These are phyloP conservation scores for Acronicta leporina DNA, from an alignment of 2,888 invertebrate species.

Conservation along the genomic window DNA sequence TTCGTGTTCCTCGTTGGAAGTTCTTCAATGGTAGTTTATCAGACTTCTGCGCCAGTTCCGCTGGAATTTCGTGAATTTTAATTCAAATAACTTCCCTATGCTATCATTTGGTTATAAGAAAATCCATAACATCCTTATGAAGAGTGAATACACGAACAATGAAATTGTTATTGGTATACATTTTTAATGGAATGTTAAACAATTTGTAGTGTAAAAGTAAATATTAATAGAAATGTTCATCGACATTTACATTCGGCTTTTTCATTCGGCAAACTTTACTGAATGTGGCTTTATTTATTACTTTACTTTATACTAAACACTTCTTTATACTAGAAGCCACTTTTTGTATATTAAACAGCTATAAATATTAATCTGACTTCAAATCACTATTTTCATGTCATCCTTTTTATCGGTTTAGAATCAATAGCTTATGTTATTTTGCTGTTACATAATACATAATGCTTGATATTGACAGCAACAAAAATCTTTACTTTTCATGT, in stretches of 20 bases:
- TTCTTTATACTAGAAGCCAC: too few relatives aligned
- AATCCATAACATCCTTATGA: conserved; percentile 17
- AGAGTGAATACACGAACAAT: conserved; percentile 3
- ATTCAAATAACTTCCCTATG: conserved; percentile 35
- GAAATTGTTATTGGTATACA: neutral
- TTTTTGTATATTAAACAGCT: neutral
- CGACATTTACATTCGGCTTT: too few relatives aligned
- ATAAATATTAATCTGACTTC: neutral
- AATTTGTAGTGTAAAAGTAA: conserved; percentile 13
- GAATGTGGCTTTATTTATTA: conserved; percentile 1
- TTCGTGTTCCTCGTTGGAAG: conserved; percentile 37
- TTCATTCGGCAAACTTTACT: too few relatives aligned
- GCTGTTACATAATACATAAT: too few relatives aligned
- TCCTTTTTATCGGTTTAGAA: neutral
- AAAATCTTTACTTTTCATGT: neutral
- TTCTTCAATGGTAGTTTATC: conserved; percentile 46
- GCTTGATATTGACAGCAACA: too few relatives aligned
- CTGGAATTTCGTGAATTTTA: conserved; percentile 45
- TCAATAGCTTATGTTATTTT: too few relatives aligned
- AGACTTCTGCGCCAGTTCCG: conserved; percentile 34
- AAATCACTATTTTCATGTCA: neutral
- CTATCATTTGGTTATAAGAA: conserved; percentile 19
- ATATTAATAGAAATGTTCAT: conserved; percentile 18
- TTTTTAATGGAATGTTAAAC: conserved; percentile 10
- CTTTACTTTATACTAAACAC: too few relatives aligned